phyloP scores from a whole-genome alignment of 2,888 invertebrate genomes.

The Lissonota sp. region DNA sequence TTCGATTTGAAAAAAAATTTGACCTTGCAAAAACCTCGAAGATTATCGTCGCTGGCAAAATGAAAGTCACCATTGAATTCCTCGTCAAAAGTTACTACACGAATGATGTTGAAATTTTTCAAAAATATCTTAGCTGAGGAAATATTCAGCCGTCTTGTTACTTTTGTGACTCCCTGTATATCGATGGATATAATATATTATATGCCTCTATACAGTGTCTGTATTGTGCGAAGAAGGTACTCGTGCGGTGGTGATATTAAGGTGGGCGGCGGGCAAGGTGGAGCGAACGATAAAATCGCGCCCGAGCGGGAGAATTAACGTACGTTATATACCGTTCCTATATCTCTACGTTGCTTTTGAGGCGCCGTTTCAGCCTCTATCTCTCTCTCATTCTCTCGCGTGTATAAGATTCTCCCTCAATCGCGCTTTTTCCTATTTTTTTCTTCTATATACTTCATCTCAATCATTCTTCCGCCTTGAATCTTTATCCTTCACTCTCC shows the following conservation, averaged over 20 bases:
- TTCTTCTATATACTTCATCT: conserved; percentile 1
- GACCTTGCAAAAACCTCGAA: too few species aligned
- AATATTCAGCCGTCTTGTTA: too few species aligned
- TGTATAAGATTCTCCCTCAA: conserved; percentile 1
- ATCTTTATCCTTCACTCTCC: background rate
- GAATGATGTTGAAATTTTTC: too few species aligned
- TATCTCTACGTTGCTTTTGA: conserved; percentile 70
- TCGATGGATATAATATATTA: background rate
- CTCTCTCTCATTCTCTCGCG: conserved; percentile 40
- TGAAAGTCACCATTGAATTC: too few species aligned
- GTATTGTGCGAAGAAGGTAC: conserved; percentile 11
- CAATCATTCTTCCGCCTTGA: background rate
- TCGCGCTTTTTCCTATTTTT: conserved; percentile 1
- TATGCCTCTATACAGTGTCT: background rate
- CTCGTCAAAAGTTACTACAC: too few species aligned
- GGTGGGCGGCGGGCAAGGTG: conserved; percentile 66
- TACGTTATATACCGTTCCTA: conserved; percentile 66
- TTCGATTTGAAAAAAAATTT: too few species aligned
- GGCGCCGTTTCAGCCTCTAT: conserved; percentile 66
- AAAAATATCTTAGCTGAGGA: too few species aligned
- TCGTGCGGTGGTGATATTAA: conserved; percentile 54
- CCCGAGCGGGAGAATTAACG: conserved; percentile 65
- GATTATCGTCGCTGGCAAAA: too few species aligned
- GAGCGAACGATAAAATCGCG: conserved; percentile 76
- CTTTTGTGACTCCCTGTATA: too few species aligned